These are phyloP conservation scores for Pitangus sulphuratus DNA, from an alignment of 2,797 vertebrate genomes.

Conservation along the genomic window DNA sequence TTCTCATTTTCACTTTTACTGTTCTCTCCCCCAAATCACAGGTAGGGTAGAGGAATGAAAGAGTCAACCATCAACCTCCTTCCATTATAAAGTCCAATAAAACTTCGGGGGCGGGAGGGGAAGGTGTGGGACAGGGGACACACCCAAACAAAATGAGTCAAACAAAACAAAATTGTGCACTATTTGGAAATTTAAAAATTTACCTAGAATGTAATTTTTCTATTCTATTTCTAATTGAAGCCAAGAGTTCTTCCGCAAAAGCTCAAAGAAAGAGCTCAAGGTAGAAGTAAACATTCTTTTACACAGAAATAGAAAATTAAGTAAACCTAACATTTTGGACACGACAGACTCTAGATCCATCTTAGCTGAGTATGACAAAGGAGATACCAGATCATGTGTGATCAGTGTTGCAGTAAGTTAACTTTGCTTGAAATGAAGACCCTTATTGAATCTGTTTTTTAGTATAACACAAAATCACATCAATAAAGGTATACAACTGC, in stretches of 20 bases:
- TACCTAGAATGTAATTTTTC: neutral
- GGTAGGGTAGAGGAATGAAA: rapidly evolving
- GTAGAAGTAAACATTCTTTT: neutral
- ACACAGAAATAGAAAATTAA: neutral
- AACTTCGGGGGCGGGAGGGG: neutral
- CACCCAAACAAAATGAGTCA: neutral
- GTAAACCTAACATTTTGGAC: neutral
- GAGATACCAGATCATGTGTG: neutral
- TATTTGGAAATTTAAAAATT: neutral
- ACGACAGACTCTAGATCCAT: neutral
- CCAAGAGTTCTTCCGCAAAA: neutral
- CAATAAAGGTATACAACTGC: neutral
- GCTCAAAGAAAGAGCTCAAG: neutral
- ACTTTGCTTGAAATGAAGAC: neutral
- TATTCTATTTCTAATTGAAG: neutral
- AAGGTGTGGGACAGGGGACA: no score
- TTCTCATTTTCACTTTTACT: neutral
- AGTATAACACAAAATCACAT: neutral
- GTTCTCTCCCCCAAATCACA: neutral
- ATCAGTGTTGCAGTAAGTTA: neutral
- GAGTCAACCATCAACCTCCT: neutral
- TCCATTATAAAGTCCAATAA: neutral
- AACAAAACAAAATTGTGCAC: neutral
- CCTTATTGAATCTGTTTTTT: neutral
- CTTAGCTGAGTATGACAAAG: neutral